Evolutionary conservation across 2,113 vertebrate species (phyloP).

Genomic region (Alethe diademata): DNA sequence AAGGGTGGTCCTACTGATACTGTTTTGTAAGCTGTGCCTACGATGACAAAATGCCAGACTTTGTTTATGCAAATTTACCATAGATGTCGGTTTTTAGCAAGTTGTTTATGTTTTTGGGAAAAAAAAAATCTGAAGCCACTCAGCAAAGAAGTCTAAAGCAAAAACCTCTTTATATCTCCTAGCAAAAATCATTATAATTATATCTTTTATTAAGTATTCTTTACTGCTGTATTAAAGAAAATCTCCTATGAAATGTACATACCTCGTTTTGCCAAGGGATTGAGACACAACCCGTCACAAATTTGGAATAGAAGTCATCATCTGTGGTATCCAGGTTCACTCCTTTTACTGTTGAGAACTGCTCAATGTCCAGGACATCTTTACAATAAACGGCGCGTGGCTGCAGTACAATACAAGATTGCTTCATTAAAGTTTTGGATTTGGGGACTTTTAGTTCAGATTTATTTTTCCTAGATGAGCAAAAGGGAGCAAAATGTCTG

Average conservation of each 20-base stretch:
- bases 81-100: background rate
- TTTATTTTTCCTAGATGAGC: background rate
- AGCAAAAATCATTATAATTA: background rate
- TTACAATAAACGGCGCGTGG: constrained; percentile 90
- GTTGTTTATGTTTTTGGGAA: background rate
- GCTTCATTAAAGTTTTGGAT: constrained; percentile 15
- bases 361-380: constrained; percentile 88
- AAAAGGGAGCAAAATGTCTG: background rate
- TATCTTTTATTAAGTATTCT: background rate
- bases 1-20: background rate
- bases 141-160: background rate
- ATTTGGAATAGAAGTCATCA: constrained; percentile 86
- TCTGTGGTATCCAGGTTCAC: constrained; percentile 87
- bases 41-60: background rate
- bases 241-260: constrained; percentile 21
- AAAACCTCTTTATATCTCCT: background rate
- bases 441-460: background rate
- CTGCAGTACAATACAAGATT: constrained; percentile 70
- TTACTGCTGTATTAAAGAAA: background rate
- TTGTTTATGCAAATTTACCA: background rate
- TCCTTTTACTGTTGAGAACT: constrained; percentile 90
- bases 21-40: background rate
- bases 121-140: background rate
- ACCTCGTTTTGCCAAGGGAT: constrained; percentile 97
- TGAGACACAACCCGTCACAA: constrained; percentile 90